Evolutionary conservation across 2,888 invertebrate species (phyloP), one percentile per base, ranked within the genome.

Genomic region (Chymomyza fuscimana): DNA sequence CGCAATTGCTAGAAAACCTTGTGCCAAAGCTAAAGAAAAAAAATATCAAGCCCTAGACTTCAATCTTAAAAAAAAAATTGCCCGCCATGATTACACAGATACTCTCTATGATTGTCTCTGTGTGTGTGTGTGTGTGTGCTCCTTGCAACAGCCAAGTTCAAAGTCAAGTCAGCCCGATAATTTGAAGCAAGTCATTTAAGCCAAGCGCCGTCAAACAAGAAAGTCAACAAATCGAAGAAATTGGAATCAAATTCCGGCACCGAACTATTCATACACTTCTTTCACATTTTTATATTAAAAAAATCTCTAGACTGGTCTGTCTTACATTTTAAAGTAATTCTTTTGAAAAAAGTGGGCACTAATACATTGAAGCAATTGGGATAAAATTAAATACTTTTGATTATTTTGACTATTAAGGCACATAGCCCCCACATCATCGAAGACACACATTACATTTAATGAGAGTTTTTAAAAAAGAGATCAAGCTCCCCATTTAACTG

Each of bases 91-190:
- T 16, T 40, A 40, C 40, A 61, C 19, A 61, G 19, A 61, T 16
- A 40, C n/a, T 19, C 36, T 25, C 10, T 1, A 25, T 59, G 25
- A 29, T 59, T 29, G 25, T 15, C 60, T 5, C 1, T 19, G 40
- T 40, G 40, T 46, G 12, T 19, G 6, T 29, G 59, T 29, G 22
- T 59, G 59, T 59, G 32, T 29, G n/a, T 10, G 29, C 36, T 40
- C 58, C n/a, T 58, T 50, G 59, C 46, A 46, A 15, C 25, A 72
- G 56, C 73, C 73, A 74, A 73, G 74, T 74, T 73, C 70, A 71
- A 74, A 74, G 74, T 67, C 70, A 67, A 69, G 19, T 67, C 54
- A 61, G 12, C 40, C 12, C 12, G 40, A 46, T 46, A 46, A 15
- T 46, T 46, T 46, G 12, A 46, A 46, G 40, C 40, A 46, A 46